These are phyloP conservation scores for Cyclopterus lumpus DNA, from an alignment of 2,797 vertebrate species.

Conservation along the genomic window DNA sequence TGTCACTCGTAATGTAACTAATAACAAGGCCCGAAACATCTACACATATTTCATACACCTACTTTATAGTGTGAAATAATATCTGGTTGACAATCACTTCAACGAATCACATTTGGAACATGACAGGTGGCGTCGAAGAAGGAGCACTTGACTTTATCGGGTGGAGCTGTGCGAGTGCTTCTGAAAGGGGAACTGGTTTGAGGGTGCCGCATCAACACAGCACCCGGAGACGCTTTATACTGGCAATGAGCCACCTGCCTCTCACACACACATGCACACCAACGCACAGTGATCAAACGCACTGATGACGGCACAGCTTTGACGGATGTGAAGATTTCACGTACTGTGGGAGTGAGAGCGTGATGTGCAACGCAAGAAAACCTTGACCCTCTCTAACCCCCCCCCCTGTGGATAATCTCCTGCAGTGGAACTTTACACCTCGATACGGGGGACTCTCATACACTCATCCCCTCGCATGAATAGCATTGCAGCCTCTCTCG, in stretches of 20 bases:
- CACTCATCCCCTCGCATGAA: conserved; percentile 50
- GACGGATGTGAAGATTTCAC: conserved; percentile 23
- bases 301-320: conserved; percentile 7
- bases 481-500: conserved; percentile 27
- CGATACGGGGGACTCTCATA: conserved; percentile 41
- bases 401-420: conserved; percentile 41
- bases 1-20: background rate
- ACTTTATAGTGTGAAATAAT: background rate
- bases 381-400: conserved; percentile 53
- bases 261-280: background rate
- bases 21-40: background rate
- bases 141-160: background rate
- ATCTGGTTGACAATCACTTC: background rate
- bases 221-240: background rate
- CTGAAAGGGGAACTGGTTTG: background rate
- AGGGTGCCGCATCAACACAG: background rate
- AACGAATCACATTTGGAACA: background rate
- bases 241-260: conserved; percentile 3
- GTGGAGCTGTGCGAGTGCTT: background rate
- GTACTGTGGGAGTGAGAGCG: background rate
- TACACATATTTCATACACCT: background rate
- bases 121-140: background rate
- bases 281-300: conserved; percentile 23
- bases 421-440: conserved; percentile 57
- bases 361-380: conserved; percentile 35